These are phyloP conservation scores for Aromia moschata DNA, from an alignment of 2,888 invertebrate genomes.

Conservation along the genomic window DNA sequence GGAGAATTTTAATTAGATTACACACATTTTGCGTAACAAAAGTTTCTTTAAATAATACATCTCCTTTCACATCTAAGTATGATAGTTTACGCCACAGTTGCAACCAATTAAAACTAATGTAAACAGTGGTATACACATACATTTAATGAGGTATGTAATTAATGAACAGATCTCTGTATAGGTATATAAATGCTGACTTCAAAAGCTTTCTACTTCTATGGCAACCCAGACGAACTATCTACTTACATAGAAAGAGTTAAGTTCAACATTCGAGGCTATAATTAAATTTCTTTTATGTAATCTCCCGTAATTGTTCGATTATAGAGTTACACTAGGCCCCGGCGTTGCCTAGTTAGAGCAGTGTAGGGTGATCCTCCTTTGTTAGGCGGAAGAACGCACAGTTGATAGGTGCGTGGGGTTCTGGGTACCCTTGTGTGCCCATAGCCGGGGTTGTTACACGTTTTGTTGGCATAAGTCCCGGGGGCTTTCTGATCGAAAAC, in stretches of 20 bases:
- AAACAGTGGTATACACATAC: too few species aligned
- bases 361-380: background rate
- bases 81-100: too few species aligned
- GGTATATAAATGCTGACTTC: too few species aligned
- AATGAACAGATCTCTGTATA: too few species aligned
- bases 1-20: too few species aligned
- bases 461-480: conserved; percentile 20
- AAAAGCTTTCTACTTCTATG: too few species aligned
- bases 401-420: conserved; percentile 3
- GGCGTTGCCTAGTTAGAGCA: conserved; percentile 4
- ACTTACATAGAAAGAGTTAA: background rate
- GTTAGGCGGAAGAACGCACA: conserved; percentile 8
- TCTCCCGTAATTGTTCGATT: conserved; percentile 14
- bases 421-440: background rate
- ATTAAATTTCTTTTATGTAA: conserved; percentile 17
- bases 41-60: too few species aligned
- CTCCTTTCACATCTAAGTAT: too few species aligned
- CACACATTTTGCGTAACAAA: too few species aligned
- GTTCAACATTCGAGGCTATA: background rate
- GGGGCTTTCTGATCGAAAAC: conserved; percentile 31
- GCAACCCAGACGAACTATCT: background rate
- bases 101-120: too few species aligned
- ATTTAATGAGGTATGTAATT: too few species aligned
- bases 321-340: conserved; percentile 2
- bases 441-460: background rate